phyloP scores from a whole-genome alignment of 2,888 invertebrate genomes.

The Drosophila quasianomalipes region DNA sequence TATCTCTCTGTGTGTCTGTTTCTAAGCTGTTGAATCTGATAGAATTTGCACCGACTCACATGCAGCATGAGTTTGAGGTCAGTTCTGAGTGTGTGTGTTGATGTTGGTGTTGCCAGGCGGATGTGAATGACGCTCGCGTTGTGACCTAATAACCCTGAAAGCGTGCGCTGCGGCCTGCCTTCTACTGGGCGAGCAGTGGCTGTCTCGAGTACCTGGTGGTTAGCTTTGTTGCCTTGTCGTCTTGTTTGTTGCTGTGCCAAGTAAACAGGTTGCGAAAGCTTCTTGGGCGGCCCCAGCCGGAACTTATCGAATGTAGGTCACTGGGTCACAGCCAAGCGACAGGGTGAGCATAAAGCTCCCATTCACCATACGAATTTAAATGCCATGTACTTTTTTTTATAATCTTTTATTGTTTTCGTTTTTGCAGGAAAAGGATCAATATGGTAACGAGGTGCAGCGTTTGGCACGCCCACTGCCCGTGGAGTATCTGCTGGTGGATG shows the following conservation, averaged over 20 bases:
- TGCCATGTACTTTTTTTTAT: not conserved
- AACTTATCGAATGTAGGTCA: constrained; percentile 42
- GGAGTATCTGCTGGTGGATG: constrained; percentile 98
- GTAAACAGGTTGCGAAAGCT: constrained; percentile 54
- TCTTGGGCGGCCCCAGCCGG: not conserved
- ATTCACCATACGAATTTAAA: not conserved
- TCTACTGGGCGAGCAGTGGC: not conserved
- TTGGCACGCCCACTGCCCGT: constrained; percentile 98
- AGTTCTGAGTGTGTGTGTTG: not conserved
- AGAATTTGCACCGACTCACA: not conserved
- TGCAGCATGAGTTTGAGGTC: constrained; percentile 2
- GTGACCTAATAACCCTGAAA: constrained; percentile 20
- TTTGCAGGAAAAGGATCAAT: constrained; percentile 96
- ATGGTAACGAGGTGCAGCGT: constrained; percentile 98
- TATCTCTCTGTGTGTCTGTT: not conserved
- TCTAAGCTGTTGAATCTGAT: constrained; percentile 3
- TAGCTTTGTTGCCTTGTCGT: not conserved
- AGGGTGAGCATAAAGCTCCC: not conserved
- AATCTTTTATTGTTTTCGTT: not conserved
- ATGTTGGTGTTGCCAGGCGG: not conserved
- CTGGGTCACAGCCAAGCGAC: constrained; percentile 30
- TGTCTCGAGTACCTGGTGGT: not conserved
- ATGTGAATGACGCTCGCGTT: constrained; percentile 1
- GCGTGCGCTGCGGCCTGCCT: not conserved
- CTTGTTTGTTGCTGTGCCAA: not conserved